These are phyloP conservation scores for Lophotis ruficrista DNA, from an alignment of 2,113 vertebrate genomes.

Conservation along the genomic window DNA sequence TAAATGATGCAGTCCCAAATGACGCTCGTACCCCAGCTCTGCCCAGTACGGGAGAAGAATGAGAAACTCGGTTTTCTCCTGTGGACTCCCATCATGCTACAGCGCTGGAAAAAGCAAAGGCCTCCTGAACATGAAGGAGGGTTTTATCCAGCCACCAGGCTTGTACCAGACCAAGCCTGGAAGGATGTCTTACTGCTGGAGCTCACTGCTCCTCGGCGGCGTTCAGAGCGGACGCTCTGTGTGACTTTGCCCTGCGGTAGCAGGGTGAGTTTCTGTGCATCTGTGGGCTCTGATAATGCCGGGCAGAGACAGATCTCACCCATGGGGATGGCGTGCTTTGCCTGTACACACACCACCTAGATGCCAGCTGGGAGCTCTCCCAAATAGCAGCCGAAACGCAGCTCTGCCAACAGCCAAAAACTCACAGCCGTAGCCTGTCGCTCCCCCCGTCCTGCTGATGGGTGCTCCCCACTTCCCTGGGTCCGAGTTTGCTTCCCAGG, in stretches of 20 bases:
- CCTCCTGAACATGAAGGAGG: background rate
- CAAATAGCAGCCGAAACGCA: too few species aligned
- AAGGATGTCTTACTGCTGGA: background rate
- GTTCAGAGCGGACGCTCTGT: fast-evolving
- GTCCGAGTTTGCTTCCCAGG: background rate
- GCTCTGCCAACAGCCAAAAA: background rate
- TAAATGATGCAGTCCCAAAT: background rate
- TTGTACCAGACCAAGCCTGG: background rate
- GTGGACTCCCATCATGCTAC: background rate
- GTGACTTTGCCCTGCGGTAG: background rate
- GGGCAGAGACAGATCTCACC: background rate
- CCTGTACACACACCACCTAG: background rate
- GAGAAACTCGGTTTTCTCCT: fast-evolving
- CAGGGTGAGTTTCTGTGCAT: background rate
- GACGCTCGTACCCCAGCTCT: background rate
- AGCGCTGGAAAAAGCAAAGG: background rate
- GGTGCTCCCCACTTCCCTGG: background rate
- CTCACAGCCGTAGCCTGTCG: fast-evolving
- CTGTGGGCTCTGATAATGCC: background rate
- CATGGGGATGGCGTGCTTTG: fast-evolving
- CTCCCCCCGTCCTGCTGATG: background rate
- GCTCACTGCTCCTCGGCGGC: background rate
- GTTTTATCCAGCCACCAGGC: background rate
- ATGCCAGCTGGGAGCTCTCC: background rate
- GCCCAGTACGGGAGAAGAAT: fast-evolving